A percentile compares a stretch with the other conserved stretches of the same genome.
These are phyloP conservation scores for Calcarius lapponicus DNA, from an alignment of 2,797 vertebrate genomes.

Conservation along the genomic window DNA sequence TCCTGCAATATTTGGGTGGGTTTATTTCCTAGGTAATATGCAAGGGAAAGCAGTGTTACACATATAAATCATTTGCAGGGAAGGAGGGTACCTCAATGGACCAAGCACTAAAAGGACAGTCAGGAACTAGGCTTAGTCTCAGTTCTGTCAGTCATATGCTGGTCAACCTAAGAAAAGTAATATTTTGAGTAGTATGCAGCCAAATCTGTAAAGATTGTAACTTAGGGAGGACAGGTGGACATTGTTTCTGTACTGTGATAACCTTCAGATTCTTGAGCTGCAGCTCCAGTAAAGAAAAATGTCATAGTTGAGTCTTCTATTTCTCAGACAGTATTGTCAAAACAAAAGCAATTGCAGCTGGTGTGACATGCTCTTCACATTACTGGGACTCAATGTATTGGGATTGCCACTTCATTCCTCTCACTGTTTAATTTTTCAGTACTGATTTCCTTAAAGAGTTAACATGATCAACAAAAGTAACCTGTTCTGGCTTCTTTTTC, in stretches of 20 bases:
- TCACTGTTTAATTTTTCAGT: not conserved
- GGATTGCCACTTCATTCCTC: not conserved
- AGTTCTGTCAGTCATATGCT: not conserved
- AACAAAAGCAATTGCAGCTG: not conserved
- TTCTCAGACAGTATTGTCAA: not conserved
- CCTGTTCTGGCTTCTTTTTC: not conserved
- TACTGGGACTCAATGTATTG: not conserved
- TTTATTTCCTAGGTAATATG: not conserved
- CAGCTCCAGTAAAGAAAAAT: not conserved
- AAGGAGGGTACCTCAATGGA: not conserved
- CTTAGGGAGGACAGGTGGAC: not conserved
- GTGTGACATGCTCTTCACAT: not conserved
- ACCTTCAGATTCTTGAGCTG: not conserved
- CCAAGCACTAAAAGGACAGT: rapidly evolving
- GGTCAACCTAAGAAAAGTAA: not conserved
- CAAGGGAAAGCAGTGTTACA: not conserved
- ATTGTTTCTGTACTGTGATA: not conserved
- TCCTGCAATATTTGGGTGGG: not conserved
- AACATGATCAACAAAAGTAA: conserved; percentile 21
- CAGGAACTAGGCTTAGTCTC: not conserved
- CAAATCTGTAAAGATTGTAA: not conserved
- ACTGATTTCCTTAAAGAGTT: conserved; percentile 1
- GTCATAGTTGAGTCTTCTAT: not conserved
- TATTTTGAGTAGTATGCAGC: not conserved
- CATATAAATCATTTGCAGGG: not conserved